Conservation (phyloP, 2,797 vertebrate species). For the Myoxocephalus aenaeus region DNA sequence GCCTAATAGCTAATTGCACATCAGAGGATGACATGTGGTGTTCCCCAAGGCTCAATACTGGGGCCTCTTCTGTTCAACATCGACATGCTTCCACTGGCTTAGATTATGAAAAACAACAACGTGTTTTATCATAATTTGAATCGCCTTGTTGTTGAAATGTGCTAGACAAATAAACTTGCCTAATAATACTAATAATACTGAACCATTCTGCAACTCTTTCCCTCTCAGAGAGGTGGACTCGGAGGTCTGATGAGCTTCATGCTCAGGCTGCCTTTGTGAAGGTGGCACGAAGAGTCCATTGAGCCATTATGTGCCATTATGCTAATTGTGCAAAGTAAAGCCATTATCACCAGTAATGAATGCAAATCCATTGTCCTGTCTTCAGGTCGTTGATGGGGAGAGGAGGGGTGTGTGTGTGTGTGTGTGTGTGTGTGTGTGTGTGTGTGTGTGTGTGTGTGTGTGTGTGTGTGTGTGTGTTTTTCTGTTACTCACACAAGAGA, state of each 20-base stretch:
- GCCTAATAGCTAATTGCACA: no score
- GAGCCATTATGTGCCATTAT: slow-evolving; percentile 73
- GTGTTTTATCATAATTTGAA: no score
- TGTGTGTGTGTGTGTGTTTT: not conserved
- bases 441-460: no score
- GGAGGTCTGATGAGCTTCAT: slow-evolving; percentile 15
- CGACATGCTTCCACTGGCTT: no score
- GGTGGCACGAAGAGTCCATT: slow-evolving; percentile 68
- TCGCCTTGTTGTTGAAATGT: no score
- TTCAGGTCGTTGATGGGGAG: slow-evolving; percentile 38
- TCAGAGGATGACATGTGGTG: no score
- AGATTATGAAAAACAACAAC: no score
- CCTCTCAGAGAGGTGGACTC: no score
- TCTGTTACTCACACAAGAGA: slow-evolving; percentile 28
- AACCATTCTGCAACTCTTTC: no score
- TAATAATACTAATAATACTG: not conserved
- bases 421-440: not conserved
- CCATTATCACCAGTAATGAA: slow-evolving; percentile 67
- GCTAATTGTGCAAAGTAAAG: slow-evolving; percentile 71
- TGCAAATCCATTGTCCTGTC: slow-evolving; percentile 55
- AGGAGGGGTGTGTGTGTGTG: not conserved
- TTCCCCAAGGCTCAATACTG: no score
- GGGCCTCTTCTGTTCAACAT: no score
- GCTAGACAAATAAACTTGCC: no score
- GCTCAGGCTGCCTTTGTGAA: slow-evolving; percentile 64